Evolutionary conservation across 2,113 vertebrate genomes (phyloP).

Genomic region (Ammodytes marinus): DNA sequence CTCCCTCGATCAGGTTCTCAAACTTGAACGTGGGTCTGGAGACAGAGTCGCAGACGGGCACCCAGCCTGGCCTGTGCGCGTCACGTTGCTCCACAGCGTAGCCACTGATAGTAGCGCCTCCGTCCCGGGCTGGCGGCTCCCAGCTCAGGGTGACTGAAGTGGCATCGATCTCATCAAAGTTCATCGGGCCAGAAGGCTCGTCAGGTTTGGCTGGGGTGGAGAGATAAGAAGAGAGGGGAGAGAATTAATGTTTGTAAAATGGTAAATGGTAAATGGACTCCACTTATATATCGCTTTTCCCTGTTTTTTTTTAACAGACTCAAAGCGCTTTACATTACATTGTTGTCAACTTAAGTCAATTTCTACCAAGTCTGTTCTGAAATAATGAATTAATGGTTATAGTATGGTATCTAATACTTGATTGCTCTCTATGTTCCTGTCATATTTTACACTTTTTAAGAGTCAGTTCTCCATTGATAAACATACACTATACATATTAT

Average conservation of each 20-base stretch:
- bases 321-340: too few relatives aligned
- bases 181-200: slow-evolving; percentile 91
- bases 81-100: slow-evolving; percentile 96
- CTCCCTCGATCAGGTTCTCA: slow-evolving; percentile 91
- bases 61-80: slow-evolving; percentile 97
- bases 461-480: too few relatives aligned
- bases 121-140: slow-evolving; percentile 93
- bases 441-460: too few relatives aligned
- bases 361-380: too few relatives aligned
- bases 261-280: background rate
- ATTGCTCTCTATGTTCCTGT: too few relatives aligned
- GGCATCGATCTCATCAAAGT: slow-evolving; percentile 93
- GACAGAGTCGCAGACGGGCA: slow-evolving; percentile 94
- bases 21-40: slow-evolving; percentile 94
- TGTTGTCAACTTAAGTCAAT: too few relatives aligned
- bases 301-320: too few relatives aligned
- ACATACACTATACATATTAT: too few relatives aligned
- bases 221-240: background rate
- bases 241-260: background rate
- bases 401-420: too few relatives aligned
- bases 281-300: too few relatives aligned
- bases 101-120: slow-evolving; percentile 93
- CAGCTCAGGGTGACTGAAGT: slow-evolving; percentile 93
- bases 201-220: slow-evolving; percentile 92
- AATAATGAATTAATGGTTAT: too few relatives aligned